Evolutionary conservation across 1,140 invertebrate species (phyloP).

Genomic region (Panulirus ornatus): DNA sequence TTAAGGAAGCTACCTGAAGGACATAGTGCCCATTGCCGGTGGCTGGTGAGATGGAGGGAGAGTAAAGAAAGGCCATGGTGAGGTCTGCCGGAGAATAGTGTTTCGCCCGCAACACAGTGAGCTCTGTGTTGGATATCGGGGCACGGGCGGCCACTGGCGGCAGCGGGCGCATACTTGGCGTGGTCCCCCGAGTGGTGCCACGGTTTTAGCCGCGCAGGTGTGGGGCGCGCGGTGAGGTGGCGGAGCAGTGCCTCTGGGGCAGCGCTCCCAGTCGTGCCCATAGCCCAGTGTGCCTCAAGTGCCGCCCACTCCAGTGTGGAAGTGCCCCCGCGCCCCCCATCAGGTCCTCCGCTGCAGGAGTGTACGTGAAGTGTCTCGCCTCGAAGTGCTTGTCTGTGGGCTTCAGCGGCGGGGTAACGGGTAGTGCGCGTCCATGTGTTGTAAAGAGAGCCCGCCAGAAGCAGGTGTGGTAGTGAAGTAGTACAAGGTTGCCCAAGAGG

Average conservation of each 20-base stretch:
- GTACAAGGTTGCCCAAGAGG: slow-evolving; percentile 25
- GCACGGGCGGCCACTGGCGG: slow-evolving; percentile 35
- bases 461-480: slow-evolving; percentile 29
- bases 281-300: background rate
- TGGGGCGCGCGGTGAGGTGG: slow-evolving; percentile 36
- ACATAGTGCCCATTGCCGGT: too few relatives aligned
- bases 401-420: background rate
- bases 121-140: slow-evolving; percentile 31
- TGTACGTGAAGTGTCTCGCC: background rate
- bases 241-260: slow-evolving; percentile 48
- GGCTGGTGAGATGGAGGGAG: too few relatives aligned
- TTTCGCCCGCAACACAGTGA: slow-evolving; percentile 14
- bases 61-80: background rate
- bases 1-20: too few relatives aligned
- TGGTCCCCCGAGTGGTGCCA: slow-evolving; percentile 61
- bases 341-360: background rate
- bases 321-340: background rate
- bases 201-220: slow-evolving; percentile 72
- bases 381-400: background rate
- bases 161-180: slow-evolving; percentile 63
- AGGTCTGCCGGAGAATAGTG: background rate
- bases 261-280: slow-evolving; percentile 49
- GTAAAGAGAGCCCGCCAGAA: slow-evolving; percentile 17
- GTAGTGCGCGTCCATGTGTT: slow-evolving; percentile 48
- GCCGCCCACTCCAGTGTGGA: background rate